phyloP scores from a whole-genome alignment of 2,888 invertebrate species.

The Andrena bicolor region DNA sequence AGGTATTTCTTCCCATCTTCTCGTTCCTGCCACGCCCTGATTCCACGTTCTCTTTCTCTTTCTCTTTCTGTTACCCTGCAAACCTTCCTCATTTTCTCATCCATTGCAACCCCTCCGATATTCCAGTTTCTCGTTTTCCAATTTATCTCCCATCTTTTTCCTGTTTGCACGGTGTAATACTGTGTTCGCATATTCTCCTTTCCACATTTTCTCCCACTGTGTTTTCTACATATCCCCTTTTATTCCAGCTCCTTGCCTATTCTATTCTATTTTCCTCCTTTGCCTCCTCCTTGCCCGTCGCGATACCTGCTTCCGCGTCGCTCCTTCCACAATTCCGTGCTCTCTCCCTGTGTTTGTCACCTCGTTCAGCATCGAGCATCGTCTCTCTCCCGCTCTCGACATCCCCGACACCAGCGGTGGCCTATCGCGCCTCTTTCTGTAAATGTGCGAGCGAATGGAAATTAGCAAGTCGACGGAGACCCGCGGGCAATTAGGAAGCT shows the following conservation, averaged over 20 bases:
- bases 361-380: not conserved
- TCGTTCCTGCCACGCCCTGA: too few species aligned
- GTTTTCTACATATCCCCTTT: too few species aligned
- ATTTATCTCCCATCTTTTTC: not conserved
- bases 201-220: too few species aligned
- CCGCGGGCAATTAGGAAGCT: constrained; percentile 64
- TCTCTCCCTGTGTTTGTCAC: not conserved
- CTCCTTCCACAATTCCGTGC: too few species aligned
- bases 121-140: not conserved
- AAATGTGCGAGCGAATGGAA: constrained; percentile 59
- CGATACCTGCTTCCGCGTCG: too few species aligned
- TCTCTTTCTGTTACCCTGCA: not conserved
- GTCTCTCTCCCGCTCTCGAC: not conserved
- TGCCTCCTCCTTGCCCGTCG: too few species aligned
- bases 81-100: not conserved
- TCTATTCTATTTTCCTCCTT: too few species aligned
- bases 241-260: too few species aligned
- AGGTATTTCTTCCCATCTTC: constrained; percentile 4
- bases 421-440: not conserved
- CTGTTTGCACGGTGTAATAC: not conserved
- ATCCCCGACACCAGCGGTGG: too few species aligned
- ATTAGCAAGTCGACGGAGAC: constrained; percentile 63
- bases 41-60: not conserved
- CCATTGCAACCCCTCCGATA: not conserved
- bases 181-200: too few species aligned